Evolutionary conservation across 2,888 invertebrate genomes (phyloP).

Genomic region (Zaprionus obscuricornis): DNA sequence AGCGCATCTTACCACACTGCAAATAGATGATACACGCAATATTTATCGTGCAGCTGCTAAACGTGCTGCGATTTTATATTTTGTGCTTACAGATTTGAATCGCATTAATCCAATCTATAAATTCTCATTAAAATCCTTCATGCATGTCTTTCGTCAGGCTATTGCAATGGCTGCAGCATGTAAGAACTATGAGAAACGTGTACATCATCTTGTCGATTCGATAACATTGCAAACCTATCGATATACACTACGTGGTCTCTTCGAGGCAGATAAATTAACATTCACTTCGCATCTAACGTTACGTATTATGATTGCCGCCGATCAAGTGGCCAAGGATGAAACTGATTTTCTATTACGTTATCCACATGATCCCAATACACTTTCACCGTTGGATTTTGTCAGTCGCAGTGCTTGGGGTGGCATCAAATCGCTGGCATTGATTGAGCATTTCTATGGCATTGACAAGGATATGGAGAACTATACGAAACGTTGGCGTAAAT

Average conservation of each 20-base stretch:
- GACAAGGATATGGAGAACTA: conserved; percentile 97
- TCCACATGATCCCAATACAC: conserved; percentile 88
- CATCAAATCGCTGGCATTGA: conserved; percentile 89
- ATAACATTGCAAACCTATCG: conserved; percentile 94
- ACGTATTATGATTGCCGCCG: conserved; percentile 84
- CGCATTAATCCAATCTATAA: conserved; percentile 98
- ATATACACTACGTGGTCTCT: conserved; percentile 95
- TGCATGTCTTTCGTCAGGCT: conserved; percentile 95
- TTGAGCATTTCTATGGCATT: conserved; percentile 93
- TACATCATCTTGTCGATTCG: conserved; percentile 91
- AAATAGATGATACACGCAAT: conserved; percentile 96
- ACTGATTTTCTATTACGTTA: conserved; percentile 95
- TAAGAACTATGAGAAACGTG: conserved; percentile 89
- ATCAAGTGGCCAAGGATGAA: conserved; percentile 89
- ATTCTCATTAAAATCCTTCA: conserved; percentile 97
- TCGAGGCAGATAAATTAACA: conserved; percentile 95
- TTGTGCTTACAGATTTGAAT: conserved; percentile 95
- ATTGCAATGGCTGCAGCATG: conserved; percentile 88
- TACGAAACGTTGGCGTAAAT: conserved; percentile 95
- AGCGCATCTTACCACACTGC: conserved; percentile 92
- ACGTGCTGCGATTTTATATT: conserved; percentile 95
- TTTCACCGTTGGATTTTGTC: conserved; percentile 93
- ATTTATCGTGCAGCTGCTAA: conserved; percentile 93
- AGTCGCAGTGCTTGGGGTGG: conserved; percentile 92
- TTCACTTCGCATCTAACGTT: conserved; percentile 94